Evolutionary conservation across 2,113 vertebrate genomes (phyloP).

Genomic region (Hypanus sabinus): DNA sequence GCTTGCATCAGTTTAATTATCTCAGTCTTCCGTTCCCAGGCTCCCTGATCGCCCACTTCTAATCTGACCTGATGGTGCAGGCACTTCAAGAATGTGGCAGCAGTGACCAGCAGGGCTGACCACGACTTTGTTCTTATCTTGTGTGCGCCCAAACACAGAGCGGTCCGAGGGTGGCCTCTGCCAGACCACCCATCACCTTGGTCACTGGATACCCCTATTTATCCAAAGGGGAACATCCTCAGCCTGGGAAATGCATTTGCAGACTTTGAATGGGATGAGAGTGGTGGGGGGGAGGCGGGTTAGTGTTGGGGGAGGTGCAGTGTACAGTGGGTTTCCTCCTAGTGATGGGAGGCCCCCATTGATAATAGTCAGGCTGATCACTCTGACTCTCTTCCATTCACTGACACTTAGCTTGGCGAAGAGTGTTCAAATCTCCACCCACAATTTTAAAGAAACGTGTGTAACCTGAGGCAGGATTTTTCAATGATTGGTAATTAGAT

Average conservation of each 20-base stretch:
- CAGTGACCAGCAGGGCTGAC: constrained; percentile 21
- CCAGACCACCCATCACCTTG: constrained; percentile 25
- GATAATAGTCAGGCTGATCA: constrained; percentile 19
- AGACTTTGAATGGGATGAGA: constrained; percentile 17
- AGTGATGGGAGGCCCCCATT: neutral
- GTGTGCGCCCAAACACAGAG: constrained; percentile 12
- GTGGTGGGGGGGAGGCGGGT: neutral
- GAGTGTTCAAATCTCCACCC: neutral
- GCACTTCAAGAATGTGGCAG: constrained; percentile 30
- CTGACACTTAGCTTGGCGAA: neutral
- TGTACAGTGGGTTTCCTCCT: neutral
- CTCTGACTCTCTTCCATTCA: neutral
- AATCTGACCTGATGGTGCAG: constrained; percentile 25
- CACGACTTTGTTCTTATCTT: constrained; percentile 33
- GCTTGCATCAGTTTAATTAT: constrained; percentile 33
- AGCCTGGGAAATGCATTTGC: constrained; percentile 22
- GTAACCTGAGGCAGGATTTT: neutral
- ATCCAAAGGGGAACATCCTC: constrained; percentile 9
- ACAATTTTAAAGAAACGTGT: neutral
- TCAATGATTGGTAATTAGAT: neutral
- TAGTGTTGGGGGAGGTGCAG: neutral
- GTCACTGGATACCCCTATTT: constrained; percentile 36
- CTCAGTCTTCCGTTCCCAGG: constrained; percentile 31
- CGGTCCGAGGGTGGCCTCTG: neutral
- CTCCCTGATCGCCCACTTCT: constrained; percentile 19